A percentile compares a stretch with the other conserved stretches of the same genome.
These are phyloP conservation scores for Gobiocypris rarus DNA, from an alignment of 2,113 vertebrate species.

Conservation along the genomic window DNA sequence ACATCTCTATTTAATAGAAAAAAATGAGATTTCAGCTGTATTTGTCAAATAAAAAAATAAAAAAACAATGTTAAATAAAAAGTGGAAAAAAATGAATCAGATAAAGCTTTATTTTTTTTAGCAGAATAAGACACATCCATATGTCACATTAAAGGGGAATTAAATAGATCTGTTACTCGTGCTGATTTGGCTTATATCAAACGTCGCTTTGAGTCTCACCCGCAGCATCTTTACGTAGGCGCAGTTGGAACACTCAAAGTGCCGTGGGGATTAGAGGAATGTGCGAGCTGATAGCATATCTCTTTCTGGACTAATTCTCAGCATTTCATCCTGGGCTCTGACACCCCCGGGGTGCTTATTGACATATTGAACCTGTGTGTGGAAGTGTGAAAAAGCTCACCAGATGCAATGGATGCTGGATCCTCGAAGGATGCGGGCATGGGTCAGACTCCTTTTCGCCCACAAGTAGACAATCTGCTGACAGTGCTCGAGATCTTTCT, in stretches of 20 bases:
- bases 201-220: not conserved
- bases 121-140: not conserved
- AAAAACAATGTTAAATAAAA: not conserved
- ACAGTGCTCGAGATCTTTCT: conserved; percentile 2
- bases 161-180: not conserved
- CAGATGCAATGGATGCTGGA: conserved; percentile 23
- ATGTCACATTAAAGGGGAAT: conserved; percentile 25
- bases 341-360: conserved; percentile 37
- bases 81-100: not conserved
- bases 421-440: conserved; percentile 21
- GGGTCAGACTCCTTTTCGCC: conserved; percentile 34
- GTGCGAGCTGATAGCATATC: conserved; percentile 21
- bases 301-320: conserved; percentile 40
- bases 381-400: conserved; percentile 42
- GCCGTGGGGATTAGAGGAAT: conserved; percentile 26
- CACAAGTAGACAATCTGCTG: conserved; percentile 38
- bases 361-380: conserved; percentile 47
- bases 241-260: not conserved
- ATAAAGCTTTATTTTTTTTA: not conserved
- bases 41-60: too few species aligned
- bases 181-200: conserved; percentile 3
- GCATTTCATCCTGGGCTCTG: conserved; percentile 18
- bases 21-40: too few species aligned
- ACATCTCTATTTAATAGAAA: too few species aligned
- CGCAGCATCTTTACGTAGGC: not conserved